Base-by-base conservation (phyloP, 2,888 invertebrate species). In the Coecobrya sp. region DNA sequence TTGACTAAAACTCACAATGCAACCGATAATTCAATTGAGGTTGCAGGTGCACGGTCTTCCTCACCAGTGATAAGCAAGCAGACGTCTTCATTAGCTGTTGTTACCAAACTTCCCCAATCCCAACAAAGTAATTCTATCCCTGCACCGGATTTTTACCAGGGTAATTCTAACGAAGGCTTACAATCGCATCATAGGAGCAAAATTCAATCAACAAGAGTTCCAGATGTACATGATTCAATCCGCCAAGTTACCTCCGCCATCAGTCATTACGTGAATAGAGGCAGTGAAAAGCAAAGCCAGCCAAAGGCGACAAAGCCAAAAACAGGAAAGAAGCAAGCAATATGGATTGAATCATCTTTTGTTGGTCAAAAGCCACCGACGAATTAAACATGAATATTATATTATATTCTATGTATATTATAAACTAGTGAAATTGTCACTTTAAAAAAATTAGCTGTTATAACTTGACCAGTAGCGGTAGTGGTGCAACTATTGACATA, bases 261-360 rank as follows among this genome's bases (percentile, higher is more conserved):
- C 52, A 94, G 92, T 88, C 93, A 94, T 70, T 95, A 93, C 92
- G 94, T 94, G 22, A 87, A 91, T 70, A 81, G 92, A 27, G 94
- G 93, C 70, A 86, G 93, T n/a, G 92, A 91, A 62, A 89, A 88
- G 22, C 86, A 89, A 16, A 92, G 92, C 22, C 85, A 79, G 13
- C 84, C 22, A 16, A 91, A 91, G 19, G 42, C 81, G 4, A 19
- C 86, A 27, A 93, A 93, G 68, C 93, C 94, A 59, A 93, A 90
- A 59, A 93, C 94, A 16, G 84, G 95, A 55, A 93, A 93, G 70
- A 95, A 94, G 68, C 93, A 94, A 91, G 88, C 93, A n/a, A 98
- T 97, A 96, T 98, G 99, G 99, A 97, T 98, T 96, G 99, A 99
- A 96, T 98, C 98, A 96, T 98, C 98, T 94, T 99, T 99, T 96